Evolutionary conservation across 1,140 invertebrate species (phyloP), one percentile per base, ranked within the genome.

Genomic region (Battus philenor): DNA sequence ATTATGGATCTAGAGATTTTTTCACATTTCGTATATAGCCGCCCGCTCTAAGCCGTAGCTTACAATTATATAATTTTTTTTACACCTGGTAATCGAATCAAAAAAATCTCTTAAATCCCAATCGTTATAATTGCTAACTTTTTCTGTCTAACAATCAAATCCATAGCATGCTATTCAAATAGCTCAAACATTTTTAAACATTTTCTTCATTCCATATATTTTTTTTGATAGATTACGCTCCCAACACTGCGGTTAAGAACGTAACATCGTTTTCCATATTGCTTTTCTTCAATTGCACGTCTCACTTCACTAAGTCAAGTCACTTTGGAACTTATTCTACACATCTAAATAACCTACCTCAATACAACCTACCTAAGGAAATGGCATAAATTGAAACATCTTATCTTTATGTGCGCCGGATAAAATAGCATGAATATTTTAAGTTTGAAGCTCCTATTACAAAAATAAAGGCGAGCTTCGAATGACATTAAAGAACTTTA

Each of bases 301-400:
- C 44, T 46, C 33, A 32, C 27, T 41, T 16, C 4, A 22, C 24
- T 29, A 41, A 29, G 27, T 10, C 9, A 17, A 39, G 39, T 50
- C 34, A 27, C 36, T 27, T 18, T 46, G 32, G 43, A 46, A 45
- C 49, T 51, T 51, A 51, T 10, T 11, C 31, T 27, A 24, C 48
- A 46, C n/a, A 36, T 32, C 18, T 18, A 47, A 45, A 30, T n/a
- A n/a, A n/a, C n/a, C n/a, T 5, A 38, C 5, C 43, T 50, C n/a
- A n/a, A n/a, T n/a, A n/a, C n/a, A n/a, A n/a, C n/a, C n/a, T n/a
- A n/a, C 12, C 54, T 62, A 60, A 47, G 43, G 39, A 58, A 60
- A 66, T 69, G 62, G 62, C 66, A 61, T 60, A 55, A 50, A 53
- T 53, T 59, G 38, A 61, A 59, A 54, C 38, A 36, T 54, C 48